Percentiles rank a stretch among this genome's conserved stretches.
phyloP scores from a whole-genome alignment of 2,113 vertebrate species.

The Callospermophilus lateralis region DNA sequence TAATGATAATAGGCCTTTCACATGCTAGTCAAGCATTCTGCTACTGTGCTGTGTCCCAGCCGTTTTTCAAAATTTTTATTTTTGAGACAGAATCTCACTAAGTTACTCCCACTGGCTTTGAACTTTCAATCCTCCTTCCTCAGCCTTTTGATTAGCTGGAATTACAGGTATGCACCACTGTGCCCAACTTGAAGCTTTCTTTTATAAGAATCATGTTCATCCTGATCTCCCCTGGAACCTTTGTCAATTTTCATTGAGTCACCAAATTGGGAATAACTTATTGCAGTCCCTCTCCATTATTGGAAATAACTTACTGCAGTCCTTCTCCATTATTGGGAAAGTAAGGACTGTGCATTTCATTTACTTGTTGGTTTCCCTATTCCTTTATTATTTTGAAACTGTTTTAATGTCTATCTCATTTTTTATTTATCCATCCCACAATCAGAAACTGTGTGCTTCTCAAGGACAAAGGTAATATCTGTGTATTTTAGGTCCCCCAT shows the following conservation, averaged over 20 bases:
- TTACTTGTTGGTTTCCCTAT: background rate
- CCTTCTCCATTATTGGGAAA: background rate
- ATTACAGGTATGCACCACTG: background rate
- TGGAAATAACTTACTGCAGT: background rate
- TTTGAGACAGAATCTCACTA: background rate
- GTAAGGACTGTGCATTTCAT: background rate
- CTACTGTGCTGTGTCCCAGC: background rate
- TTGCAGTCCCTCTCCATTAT: background rate
- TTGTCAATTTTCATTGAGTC: background rate
- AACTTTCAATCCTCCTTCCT: background rate
- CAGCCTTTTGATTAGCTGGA: background rate
- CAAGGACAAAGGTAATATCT: background rate
- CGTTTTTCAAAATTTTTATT: background rate
- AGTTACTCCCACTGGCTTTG: background rate
- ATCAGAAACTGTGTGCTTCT: slow-evolving; percentile 8
- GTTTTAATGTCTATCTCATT: background rate
- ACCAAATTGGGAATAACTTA: background rate
- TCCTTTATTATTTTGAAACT: background rate
- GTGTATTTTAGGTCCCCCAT: background rate
- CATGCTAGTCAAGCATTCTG: background rate
- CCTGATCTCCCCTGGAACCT: background rate
- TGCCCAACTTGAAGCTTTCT: background rate
- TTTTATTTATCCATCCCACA: background rate
- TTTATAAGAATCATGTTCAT: background rate
- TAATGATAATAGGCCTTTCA: too few species aligned